Evolutionary conservation across 2,888 invertebrate genomes (phyloP).

Genomic region (Drosophila cognata): DNA sequence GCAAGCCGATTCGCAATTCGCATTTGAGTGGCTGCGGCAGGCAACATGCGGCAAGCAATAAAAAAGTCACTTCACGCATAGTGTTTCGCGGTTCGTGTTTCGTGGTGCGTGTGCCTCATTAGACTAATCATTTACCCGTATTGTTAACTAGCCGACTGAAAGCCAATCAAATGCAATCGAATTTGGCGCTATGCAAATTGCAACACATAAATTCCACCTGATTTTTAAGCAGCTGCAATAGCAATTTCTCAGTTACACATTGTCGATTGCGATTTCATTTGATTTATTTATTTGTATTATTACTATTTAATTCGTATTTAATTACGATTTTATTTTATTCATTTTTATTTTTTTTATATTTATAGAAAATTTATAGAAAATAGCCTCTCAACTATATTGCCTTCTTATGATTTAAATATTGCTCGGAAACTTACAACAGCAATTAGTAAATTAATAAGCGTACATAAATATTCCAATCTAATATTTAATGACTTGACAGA

Average conservation of each 20-base stretch:
- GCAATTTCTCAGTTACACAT: background rate
- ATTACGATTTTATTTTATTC: too few species aligned
- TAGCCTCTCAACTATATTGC: background rate
- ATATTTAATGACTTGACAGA: background rate
- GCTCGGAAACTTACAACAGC: background rate
- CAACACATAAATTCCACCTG: conserved; percentile 29
- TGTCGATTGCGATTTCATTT: background rate
- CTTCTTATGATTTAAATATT: background rate
- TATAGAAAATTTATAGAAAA: background rate
- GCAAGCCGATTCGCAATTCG: conserved; percentile 19
- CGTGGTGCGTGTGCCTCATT: conserved; percentile 26
- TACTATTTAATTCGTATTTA: too few species aligned
- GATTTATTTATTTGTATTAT: too few species aligned
- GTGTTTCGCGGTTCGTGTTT: background rate
- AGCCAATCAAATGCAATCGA: conserved; percentile 3
- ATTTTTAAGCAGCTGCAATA: conserved; percentile 1
- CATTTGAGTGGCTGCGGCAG: conserved; percentile 20
- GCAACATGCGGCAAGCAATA: background rate
- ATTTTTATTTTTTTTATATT: too few species aligned
- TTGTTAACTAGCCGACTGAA: background rate
- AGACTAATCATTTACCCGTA: background rate
- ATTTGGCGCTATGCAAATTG: conserved; percentile 30
- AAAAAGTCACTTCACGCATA: conserved; percentile 8
- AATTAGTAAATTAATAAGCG: background rate
- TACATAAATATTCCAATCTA: background rate